These are phyloP conservation scores for Hirtodrosophila histrioides DNA, from an alignment of 2,888 invertebrate species.

Conservation along the genomic window DNA sequence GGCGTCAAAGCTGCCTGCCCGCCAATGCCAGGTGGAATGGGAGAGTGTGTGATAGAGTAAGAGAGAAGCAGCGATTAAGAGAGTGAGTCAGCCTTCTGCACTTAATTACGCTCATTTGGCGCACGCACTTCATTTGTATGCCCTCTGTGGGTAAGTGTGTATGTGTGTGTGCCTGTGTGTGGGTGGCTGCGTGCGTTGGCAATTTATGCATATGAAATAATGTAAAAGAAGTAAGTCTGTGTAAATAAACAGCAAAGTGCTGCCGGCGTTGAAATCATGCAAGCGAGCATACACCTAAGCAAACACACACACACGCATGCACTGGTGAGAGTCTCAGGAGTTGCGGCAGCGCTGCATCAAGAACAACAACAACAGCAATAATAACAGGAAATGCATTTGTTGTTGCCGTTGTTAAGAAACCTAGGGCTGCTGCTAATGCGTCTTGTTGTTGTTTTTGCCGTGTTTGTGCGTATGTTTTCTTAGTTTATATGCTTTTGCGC, in stretches of 20 bases:
- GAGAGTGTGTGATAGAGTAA: constrained; percentile 1
- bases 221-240: constrained; percentile 70
- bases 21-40: constrained; percentile 2
- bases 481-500: constrained; percentile 68
- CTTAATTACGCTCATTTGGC: constrained; percentile 62
- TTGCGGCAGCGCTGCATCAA: constrained; percentile 25
- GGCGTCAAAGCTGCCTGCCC: background rate
- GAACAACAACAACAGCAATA: constrained; percentile 53
- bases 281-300: constrained; percentile 69
- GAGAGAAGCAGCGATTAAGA: constrained; percentile 7
- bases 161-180: constrained; percentile 24
- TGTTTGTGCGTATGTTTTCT: constrained; percentile 50
- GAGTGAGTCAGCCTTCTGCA: constrained; percentile 39
- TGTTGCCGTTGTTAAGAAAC: constrained; percentile 73
- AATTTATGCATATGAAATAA: constrained; percentile 74
- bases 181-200: constrained; percentile 48
- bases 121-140: constrained; percentile 51
- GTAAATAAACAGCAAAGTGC: constrained; percentile 79
- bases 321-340: constrained; percentile 19
- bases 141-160: constrained; percentile 3
- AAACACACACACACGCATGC: constrained; percentile 45
- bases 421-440: constrained; percentile 36
- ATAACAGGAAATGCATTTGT: constrained; percentile 77
- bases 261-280: constrained; percentile 75
- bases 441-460: constrained; percentile 32